phyloP scores from a whole-genome alignment of 23 tunicate genomes.

The Pegea sp. region DNA sequence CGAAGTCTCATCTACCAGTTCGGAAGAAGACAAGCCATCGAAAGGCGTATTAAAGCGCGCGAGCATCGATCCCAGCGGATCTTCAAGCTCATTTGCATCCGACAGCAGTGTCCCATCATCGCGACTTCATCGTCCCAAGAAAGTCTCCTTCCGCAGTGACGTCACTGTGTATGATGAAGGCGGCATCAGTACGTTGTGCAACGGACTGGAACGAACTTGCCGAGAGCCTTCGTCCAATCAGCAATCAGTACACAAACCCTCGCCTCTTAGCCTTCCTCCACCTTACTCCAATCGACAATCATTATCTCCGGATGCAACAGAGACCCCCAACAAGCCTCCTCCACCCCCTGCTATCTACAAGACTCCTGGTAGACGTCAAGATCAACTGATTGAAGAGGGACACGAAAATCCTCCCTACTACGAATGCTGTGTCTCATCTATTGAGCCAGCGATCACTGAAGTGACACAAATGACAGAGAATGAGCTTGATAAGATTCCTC shows the following conservation, averaged over 20 bases:
- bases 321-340: neutral
- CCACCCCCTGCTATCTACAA: neutral
- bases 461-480: too few relatives aligned
- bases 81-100: constrained; percentile 39
- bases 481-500: too few relatives aligned
- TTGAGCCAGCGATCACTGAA: too few relatives aligned
- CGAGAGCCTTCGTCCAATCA: neutral
- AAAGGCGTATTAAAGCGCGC: neutral
- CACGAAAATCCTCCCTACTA: constrained; percentile 60
- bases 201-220: constrained; percentile 14
- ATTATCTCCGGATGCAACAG: neutral
- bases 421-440: constrained; percentile 40
- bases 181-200: constrained; percentile 41
- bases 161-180: constrained; percentile 34
- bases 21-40: neutral
- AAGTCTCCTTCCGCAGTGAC: constrained; percentile 63
- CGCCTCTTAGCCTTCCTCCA: neutral
- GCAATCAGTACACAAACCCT: neutral
- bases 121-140: constrained; percentile 8
- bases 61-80: too few relatives aligned
- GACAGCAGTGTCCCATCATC: constrained; percentile 29
- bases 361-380: too few relatives aligned
- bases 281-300: neutral
- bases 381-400: neutral
- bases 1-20: neutral